Conservation (phyloP, 2,888 invertebrate species). For the Eupeodes luniger region DNA sequence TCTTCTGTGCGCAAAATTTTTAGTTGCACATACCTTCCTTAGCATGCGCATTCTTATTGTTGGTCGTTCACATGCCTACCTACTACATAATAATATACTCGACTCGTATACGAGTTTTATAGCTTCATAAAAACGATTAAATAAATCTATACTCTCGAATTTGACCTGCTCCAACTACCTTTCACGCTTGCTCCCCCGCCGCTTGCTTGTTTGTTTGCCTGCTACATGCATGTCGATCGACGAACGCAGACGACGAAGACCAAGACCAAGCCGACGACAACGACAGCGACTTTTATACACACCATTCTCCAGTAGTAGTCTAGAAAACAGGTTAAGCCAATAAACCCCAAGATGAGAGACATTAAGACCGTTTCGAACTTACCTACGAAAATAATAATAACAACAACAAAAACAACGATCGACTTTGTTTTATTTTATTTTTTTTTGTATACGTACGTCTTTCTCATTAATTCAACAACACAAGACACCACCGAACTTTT, state of each 20-base stretch:
- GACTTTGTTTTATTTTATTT: conserved; percentile 58
- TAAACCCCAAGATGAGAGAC: conserved; percentile 76
- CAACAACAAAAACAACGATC: conserved; percentile 47
- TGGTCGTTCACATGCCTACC: conserved; percentile 50
- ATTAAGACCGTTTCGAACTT: conserved; percentile 72
- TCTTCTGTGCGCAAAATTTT: conserved; percentile 32
- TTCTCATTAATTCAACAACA: conserved; percentile 32
- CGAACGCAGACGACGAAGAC: conserved; percentile 23
- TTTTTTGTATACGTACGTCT: conserved; percentile 6
- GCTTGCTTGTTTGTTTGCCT: conserved; percentile 8
- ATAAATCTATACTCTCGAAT: conserved; percentile 68
- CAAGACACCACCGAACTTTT: conserved; percentile 17
- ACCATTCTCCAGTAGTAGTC: conserved; percentile 53
- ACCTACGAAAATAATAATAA: conserved; percentile 35
- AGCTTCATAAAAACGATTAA: conserved; percentile 60
- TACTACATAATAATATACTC: conserved; percentile 39
- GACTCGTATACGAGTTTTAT: conserved; percentile 38
- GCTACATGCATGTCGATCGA: conserved; percentile 55
- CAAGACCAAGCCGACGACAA: no score
- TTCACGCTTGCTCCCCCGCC: conserved; percentile 41
- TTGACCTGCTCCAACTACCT: conserved; percentile 70
- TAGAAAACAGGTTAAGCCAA: conserved; percentile 76
- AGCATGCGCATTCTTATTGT: conserved; percentile 15
- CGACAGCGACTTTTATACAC: conserved; percentile 12
- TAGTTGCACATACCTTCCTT: conserved; percentile 28